These are phyloP conservation scores for Calliphora vicina DNA, from an alignment of 1,140 invertebrate species.

Conservation along the genomic window DNA sequence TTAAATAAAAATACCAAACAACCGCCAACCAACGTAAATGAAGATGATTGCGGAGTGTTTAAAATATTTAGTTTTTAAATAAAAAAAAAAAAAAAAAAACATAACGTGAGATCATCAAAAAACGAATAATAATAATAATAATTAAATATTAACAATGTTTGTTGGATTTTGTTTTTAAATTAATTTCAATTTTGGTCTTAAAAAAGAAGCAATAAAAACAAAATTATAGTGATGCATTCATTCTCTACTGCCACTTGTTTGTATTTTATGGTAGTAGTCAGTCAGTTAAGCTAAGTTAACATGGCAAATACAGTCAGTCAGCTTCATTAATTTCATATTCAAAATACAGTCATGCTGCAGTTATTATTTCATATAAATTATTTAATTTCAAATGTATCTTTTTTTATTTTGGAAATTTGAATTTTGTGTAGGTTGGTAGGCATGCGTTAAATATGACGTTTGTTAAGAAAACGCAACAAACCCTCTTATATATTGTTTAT, in stretches of 20 bases:
- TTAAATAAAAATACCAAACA: not conserved
- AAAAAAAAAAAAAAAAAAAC: not conserved
- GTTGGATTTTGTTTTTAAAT: not conserved
- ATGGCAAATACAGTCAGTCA: no score
- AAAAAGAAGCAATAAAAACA: not conserved
- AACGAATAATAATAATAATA: not conserved
- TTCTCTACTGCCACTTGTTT: not conserved
- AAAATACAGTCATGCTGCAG: not conserved
- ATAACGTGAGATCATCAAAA: constrained; percentile 2
- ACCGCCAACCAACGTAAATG: not conserved
- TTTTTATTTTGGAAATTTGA: not conserved
- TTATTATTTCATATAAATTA: not conserved
- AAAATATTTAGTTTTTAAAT: not conserved
- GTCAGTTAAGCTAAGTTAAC: not conserved
- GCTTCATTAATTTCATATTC: not conserved
- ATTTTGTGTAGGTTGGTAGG: constrained; percentile 2
- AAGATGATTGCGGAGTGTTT: not conserved
- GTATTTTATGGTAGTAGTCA: not conserved
- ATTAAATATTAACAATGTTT: constrained; percentile 3
- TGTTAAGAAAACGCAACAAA: not conserved
- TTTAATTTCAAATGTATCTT: not conserved
- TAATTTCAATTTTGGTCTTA: not conserved
- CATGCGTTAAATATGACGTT: constrained; percentile 9
- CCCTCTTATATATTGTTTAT: not conserved
- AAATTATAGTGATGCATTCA: not conserved